These are phyloP conservation scores for Callocephalon fimbriatum DNA, from an alignment of 2,113 vertebrate genomes.

Conservation along the genomic window DNA sequence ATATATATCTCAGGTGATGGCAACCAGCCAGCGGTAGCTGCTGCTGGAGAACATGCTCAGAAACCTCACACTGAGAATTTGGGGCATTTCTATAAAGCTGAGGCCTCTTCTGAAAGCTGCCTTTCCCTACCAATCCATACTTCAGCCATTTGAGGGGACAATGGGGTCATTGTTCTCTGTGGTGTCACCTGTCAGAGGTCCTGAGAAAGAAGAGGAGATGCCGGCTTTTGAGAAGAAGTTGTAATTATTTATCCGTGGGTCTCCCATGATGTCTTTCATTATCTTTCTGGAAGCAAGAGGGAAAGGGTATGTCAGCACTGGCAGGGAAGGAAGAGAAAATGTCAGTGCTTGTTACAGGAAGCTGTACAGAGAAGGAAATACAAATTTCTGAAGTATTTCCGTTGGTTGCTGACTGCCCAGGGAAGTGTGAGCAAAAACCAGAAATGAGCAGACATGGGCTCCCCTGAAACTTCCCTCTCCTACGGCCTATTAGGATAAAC, in stretches of 20 bases:
- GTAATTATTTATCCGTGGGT: constrained; percentile 68
- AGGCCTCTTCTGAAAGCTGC: not conserved
- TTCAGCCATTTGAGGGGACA: not conserved
- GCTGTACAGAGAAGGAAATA: not conserved
- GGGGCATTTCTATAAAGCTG: not conserved
- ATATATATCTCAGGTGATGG: not conserved
- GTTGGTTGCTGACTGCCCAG: not conserved
- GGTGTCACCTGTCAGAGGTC: constrained; percentile 69
- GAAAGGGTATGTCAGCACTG: not conserved
- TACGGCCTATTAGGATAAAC: not conserved
- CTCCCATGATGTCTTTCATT: constrained; percentile 48
- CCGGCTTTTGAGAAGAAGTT: constrained; percentile 24
- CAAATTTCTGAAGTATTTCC: not conserved
- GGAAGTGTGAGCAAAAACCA: not conserved
- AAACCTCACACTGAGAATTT: not conserved
- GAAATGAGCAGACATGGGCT: rapidly evolving
- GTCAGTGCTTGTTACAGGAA: not conserved
- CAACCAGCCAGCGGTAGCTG: not conserved
- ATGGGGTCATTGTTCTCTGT: not conserved
- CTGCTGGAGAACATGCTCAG: not conserved
- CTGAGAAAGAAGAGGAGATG: constrained; percentile 64
- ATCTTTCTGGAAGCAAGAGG: constrained; percentile 35
- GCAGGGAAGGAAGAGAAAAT: not conserved
- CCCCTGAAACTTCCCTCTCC: not conserved
- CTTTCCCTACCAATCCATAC: not conserved